phyloP scores from a whole-genome alignment of 2,888 invertebrate genomes.

The Platycnemis pennipes region DNA sequence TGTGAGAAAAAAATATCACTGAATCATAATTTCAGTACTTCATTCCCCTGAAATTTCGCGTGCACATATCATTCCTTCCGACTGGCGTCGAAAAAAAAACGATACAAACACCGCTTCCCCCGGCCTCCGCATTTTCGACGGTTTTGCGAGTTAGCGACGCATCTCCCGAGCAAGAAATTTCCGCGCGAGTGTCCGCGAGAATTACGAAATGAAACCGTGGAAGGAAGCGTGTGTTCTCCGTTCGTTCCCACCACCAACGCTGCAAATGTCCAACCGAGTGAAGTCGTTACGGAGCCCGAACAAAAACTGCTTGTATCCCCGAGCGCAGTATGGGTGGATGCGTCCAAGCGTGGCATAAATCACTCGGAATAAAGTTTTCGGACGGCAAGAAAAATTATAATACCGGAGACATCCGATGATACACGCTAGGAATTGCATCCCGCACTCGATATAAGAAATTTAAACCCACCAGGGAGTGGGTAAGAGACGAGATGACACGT shows the following conservation, averaged over 20 bases:
- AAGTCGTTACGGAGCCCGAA: background rate
- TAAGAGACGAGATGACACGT: background rate
- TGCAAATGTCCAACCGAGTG: background rate
- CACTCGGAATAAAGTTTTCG: background rate
- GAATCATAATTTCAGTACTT: background rate
- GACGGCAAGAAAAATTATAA: conserved; percentile 1
- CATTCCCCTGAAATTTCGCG: background rate
- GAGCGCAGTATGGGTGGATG: background rate
- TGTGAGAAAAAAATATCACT: background rate
- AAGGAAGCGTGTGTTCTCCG: background rate
- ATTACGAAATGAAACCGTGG: background rate
- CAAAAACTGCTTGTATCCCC: background rate
- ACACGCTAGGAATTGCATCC: background rate
- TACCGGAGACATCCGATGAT: background rate
- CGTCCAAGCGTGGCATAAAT: background rate
- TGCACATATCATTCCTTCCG: conserved; percentile 16
- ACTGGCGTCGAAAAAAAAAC: background rate
- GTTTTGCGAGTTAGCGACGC: background rate
- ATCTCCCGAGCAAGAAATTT: background rate
- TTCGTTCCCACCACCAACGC: background rate
- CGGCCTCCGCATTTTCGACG: background rate
- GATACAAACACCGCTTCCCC: background rate
- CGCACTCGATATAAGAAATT: background rate
- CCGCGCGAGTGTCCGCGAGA: background rate
- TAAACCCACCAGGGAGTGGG: background rate